Evolutionary conservation across 1,140 invertebrate genomes (phyloP).

Genomic region (Plutomurus gul): DNA sequence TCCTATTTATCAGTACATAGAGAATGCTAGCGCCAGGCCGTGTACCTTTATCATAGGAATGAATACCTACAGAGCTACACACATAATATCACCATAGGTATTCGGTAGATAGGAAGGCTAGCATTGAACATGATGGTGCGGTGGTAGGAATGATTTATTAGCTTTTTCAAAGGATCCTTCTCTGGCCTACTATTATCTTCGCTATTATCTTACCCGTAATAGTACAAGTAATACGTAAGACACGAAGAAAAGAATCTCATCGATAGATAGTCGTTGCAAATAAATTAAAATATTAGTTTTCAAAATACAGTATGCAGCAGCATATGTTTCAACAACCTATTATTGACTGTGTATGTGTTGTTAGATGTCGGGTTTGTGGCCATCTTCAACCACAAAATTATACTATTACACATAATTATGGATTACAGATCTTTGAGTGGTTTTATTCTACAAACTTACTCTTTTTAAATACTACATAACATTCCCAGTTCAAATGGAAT

Average conservation of each 20-base stretch:
- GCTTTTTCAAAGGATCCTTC: slow-evolving; percentile 12
- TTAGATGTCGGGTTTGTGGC: background rate
- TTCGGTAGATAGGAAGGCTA: background rate
- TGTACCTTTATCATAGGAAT: too few species aligned
- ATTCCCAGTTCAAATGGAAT: too few species aligned
- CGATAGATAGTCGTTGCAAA: slow-evolving; percentile 28
- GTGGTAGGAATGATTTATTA: background rate
- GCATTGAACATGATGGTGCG: background rate
- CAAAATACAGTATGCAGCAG: slow-evolving; percentile 10
- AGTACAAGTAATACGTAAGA: slow-evolving; percentile 24
- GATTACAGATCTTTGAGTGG: background rate
- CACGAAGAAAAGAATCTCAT: slow-evolving; percentile 24
- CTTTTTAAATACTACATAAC: too few species aligned
- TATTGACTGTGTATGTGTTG: background rate
- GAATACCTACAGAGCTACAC: background rate
- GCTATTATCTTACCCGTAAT: slow-evolving; percentile 24
- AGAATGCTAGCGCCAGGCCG: too few species aligned
- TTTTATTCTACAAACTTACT: slow-evolving; percentile 16
- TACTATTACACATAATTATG: slow-evolving; percentile 21
- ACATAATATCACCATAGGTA: background rate
- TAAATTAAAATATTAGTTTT: slow-evolving; percentile 29
- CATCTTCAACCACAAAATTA: background rate
- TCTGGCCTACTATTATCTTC: slow-evolving; percentile 15
- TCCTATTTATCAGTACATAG: too few species aligned
- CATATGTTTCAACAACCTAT: background rate